Base-by-base conservation (phyloP, 2,888 invertebrate species). In the Apamea anceps region DNA sequence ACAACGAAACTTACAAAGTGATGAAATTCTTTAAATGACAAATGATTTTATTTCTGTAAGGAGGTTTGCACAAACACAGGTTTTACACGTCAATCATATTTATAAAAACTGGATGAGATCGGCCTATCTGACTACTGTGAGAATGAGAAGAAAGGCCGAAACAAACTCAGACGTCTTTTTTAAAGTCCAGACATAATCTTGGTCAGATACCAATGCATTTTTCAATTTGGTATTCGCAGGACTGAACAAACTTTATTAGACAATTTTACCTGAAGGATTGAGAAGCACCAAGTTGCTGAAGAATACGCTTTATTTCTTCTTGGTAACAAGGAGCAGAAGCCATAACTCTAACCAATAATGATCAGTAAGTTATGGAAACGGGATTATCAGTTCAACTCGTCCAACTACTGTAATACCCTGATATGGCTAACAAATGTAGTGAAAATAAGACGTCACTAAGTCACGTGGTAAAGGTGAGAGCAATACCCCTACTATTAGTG, bases 401-500 rank as follows among this genome's bases (percentile, higher is more conserved):
- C 70, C 18, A 70, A 78, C 73, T 77, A 62, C 79, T 79, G 77
- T 78, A 81, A 84, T 68, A 79, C 79, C 84, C 88, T 75, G 81
- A 87, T 90, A 90, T 89, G 90, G 90, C 77, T 84, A 88, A 90
- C 85, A 82, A 90, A 84, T 81, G 75, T 88, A 82, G 85, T 84
- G 82, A 85, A 89, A 89, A 91, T 91, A 42, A 92, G 86, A 91
- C 90, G 87, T 88, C 90, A 89, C 90, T 79, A 75, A 83, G 89
- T 87, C 90, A 90, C 85, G 90, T 91, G 88, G 84, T 87, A 89
- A 90, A 93, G 94, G 93, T 93, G 93, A 94, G 94, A 92, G 91
- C 87, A 89, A 89, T 84, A 81, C 81, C 85, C 80, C 75, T 89
- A 90, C 90, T 48, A 87, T 51, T 71, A 75, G 67, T 63, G 37